phyloP scores from a whole-genome alignment of 2,888 invertebrate genomes.

The Cryptocephalus primarius region DNA sequence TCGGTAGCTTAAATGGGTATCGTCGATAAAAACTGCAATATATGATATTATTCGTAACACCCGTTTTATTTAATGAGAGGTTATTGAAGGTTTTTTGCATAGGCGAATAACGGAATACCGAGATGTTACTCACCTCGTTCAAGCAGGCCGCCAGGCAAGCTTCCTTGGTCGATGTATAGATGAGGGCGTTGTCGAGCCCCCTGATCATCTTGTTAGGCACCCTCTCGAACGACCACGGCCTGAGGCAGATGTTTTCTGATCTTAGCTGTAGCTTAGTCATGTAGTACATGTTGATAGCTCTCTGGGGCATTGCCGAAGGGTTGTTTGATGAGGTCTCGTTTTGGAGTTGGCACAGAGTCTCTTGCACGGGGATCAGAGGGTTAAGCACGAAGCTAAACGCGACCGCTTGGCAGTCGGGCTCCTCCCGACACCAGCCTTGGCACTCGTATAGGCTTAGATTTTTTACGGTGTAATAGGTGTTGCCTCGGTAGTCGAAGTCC shows the following conservation, averaged over 20 bases:
- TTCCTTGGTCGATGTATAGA: conserved; percentile 90
- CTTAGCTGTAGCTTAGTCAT: conserved; percentile 87
- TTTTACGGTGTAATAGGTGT: conserved; percentile 83
- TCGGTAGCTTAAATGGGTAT: too few species aligned
- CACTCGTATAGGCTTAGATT: conserved; percentile 89
- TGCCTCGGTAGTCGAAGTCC: conserved; percentile 83
- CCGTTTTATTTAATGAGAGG: too few species aligned
- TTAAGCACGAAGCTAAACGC: conserved; percentile 90
- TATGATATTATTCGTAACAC: too few species aligned
- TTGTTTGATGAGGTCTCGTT: conserved; percentile 88
- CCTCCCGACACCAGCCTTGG: conserved; percentile 91
- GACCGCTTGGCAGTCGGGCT: conserved; percentile 84
- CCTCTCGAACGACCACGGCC: conserved; percentile 89
- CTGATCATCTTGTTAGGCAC: conserved; percentile 87
- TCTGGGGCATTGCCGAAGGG: conserved; percentile 71
- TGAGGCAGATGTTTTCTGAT: conserved; percentile 82
- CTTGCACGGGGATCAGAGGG: conserved; percentile 78
- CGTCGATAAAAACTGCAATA: too few species aligned
- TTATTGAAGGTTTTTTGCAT: too few species aligned
- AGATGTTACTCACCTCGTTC: conserved; percentile 56
- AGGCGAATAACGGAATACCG: background rate
- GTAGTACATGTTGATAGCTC: conserved; percentile 86
- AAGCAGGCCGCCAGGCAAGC: conserved; percentile 86
- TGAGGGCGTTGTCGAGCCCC: conserved; percentile 81
- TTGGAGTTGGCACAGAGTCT: conserved; percentile 46